These are phyloP conservation scores for Standfussiana lucernea DNA, from an alignment of 2,888 invertebrate species.

Conservation along the genomic window DNA sequence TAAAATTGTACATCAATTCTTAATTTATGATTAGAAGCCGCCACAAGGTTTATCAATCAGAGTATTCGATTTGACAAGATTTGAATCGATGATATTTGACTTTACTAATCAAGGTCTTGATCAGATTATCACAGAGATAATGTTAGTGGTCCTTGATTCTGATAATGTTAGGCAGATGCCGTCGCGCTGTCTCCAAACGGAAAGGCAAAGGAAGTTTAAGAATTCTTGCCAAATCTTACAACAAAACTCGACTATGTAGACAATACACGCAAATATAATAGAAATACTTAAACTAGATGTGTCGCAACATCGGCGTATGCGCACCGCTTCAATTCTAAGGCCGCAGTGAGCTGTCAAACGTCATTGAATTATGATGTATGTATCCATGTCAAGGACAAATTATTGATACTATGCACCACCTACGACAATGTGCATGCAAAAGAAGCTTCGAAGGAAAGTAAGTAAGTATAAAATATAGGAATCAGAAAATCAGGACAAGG, in stretches of 20 bases:
- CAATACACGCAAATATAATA: constrained; percentile 53
- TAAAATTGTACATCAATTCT: constrained; percentile 28
- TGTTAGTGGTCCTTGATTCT: constrained; percentile 4
- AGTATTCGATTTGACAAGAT: constrained; percentile 36
- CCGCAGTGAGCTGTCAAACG: constrained; percentile 67
- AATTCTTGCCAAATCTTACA: constrained; percentile 10
- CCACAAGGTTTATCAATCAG: constrained; percentile 26
- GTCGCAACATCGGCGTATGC: constrained; percentile 61
- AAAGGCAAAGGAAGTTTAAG: not conserved
- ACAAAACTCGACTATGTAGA: constrained; percentile 8
- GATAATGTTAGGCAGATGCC: not conserved
- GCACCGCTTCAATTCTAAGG: constrained; percentile 66
- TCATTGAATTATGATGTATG: constrained; percentile 72
- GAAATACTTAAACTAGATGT: constrained; percentile 54
- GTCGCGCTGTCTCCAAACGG: not conserved
- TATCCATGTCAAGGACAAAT: constrained; percentile 67
- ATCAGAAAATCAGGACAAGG: not conserved
- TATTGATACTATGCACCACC: constrained; percentile 35
- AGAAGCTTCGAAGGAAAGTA: constrained; percentile 22
- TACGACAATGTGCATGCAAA: constrained; percentile 37
- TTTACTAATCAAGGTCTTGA: constrained; percentile 30
- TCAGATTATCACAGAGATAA: constrained; percentile 44
- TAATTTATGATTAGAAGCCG: constrained; percentile 45
- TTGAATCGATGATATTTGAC: constrained; percentile 14
- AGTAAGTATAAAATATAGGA: not conserved